Evolutionary conservation across 2,888 invertebrate genomes (phyloP), one percentile per base, ranked within the genome.

Genomic region (Margaritifera margaritifera): DNA sequence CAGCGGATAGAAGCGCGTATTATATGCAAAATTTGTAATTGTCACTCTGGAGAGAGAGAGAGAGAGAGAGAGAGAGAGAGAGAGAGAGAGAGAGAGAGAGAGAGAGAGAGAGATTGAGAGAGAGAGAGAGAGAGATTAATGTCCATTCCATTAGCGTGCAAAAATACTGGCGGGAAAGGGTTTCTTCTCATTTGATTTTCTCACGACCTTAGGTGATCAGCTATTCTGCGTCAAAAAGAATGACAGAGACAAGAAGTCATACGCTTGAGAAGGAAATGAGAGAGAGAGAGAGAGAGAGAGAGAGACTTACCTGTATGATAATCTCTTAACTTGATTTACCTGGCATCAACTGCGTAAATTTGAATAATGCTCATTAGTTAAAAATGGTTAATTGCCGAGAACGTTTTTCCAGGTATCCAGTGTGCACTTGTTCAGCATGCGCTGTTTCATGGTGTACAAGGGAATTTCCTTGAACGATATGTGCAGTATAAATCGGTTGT

Each of bases 91-190:
- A 52, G 61, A 51, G 59, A n/a, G 25, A n/a, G 64, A 68, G 64
- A 68, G 62, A 65, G 55, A 65, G 60, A 54, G 50, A 65, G 50
- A 64, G 60, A 60, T n/a, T n/a, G 63, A 59, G 55, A 63, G 55
- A 62, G 59, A 67, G 66, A 71, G 62, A 67, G 59, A 67, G 67
- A 63, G 62, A 61, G 58, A 67, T n/a, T n/a, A n/a, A 4, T n/a
- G 4, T n/a, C 25, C 18, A n/a, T 22, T 31, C 51, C 57, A 6
- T 5, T 22, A 1, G 31, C 6, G 31, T 31, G 31, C 31, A 31
- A 31, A 11, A 42, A 11, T 42, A 42, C 42, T 42, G 42, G 31
- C 8, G 1, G 31, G 31, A 31, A 31, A 31, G 31, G 8, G 31
- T 31, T 8, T 6, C 31, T 31, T 31, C 6, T 31, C 27, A 31